Evolutionary conservation across 2,888 invertebrate genomes (phyloP).

Genomic region (Cheilosia grossa): DNA sequence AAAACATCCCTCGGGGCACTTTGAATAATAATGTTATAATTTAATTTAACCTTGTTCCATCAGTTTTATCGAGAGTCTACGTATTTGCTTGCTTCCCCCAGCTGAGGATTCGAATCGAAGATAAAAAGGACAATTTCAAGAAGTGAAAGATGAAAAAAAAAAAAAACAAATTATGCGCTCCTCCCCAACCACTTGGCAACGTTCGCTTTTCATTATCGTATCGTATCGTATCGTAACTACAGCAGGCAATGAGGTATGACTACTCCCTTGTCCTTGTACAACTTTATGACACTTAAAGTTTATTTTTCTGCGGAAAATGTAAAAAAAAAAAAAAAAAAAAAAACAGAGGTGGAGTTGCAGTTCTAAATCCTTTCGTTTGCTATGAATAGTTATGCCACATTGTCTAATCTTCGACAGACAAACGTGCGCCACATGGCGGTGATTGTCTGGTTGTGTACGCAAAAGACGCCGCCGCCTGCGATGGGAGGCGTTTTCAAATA

Average conservation of each 20-base stretch:
- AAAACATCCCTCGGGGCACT: conserved; percentile 62
- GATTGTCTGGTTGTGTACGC: conserved; percentile 19
- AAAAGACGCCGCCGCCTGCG: not conserved
- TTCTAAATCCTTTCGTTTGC: conserved; percentile 51
- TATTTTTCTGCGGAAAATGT: conserved; percentile 37
- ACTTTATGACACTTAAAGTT: conserved; percentile 61
- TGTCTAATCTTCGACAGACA: conserved; percentile 66
- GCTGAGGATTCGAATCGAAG: conserved; percentile 17
- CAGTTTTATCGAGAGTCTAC: conserved; percentile 48
- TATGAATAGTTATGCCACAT: conserved; percentile 42
- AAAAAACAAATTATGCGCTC: not conserved
- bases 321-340: not conserved
- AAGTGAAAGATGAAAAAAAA: conserved; percentile 4
- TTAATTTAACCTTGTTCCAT: conserved; percentile 55
- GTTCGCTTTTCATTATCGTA: conserved; percentile 56
- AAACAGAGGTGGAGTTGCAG: not conserved
- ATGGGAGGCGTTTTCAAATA: not conserved
- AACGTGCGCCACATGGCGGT: conserved; percentile 59
- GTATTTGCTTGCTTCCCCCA: not conserved
- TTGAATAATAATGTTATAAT: conserved; percentile 69
- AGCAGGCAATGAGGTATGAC: conserved; percentile 4
- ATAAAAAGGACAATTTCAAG: conserved; percentile 22
- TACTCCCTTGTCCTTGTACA: conserved; percentile 30
- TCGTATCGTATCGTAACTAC: conserved; percentile 1
- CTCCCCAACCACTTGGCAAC: conserved; percentile 2